A percentile compares a stretch with the other conserved stretches of the same genome.
These are phyloP conservation scores for Podarcis siculus DNA, from an alignment of 2,797 vertebrate species.

Conservation along the genomic window DNA sequence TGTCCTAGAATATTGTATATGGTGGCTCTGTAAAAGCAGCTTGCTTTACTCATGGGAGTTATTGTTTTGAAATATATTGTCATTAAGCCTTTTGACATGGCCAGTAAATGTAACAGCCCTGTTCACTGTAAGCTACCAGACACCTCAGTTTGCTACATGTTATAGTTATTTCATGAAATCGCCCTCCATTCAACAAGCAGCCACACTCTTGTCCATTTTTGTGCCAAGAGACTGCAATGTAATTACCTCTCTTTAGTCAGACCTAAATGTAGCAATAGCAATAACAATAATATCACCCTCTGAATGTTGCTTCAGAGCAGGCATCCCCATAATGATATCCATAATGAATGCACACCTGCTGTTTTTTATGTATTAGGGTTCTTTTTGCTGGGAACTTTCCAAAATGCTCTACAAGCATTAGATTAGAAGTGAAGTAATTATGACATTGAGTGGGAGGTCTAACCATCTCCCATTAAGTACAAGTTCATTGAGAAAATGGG, in stretches of 20 bases:
- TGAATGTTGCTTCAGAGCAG: not conserved
- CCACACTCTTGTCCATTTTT: not conserved
- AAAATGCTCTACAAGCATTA: not conserved
- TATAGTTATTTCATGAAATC: not conserved
- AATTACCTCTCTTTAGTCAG: not conserved
- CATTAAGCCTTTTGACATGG: too few species aligned
- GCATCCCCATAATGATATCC: not conserved
- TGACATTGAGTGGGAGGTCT: not conserved
- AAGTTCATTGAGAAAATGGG: not conserved
- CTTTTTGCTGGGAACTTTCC: not conserved
- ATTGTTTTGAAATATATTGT: too few species aligned
- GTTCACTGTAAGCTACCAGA: slow-evolving; percentile 13
- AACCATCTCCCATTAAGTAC: too few species aligned
- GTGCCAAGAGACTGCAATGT: not conserved
- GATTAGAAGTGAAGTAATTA: not conserved
- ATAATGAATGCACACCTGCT: not conserved
- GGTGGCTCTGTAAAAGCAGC: too few species aligned
- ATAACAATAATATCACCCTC: not conserved
- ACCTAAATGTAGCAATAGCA: not conserved
- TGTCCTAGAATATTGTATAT: too few species aligned
- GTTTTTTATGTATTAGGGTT: not conserved
- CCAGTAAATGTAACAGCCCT: slow-evolving; percentile 12
- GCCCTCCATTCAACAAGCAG: not conserved
- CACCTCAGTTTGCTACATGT: not conserved
- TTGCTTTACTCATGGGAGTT: too few species aligned